Evolutionary conservation across 2,797 vertebrate genomes (phyloP), one percentile per base, ranked within the genome.

Genomic region (Cyclura pinguis): DNA sequence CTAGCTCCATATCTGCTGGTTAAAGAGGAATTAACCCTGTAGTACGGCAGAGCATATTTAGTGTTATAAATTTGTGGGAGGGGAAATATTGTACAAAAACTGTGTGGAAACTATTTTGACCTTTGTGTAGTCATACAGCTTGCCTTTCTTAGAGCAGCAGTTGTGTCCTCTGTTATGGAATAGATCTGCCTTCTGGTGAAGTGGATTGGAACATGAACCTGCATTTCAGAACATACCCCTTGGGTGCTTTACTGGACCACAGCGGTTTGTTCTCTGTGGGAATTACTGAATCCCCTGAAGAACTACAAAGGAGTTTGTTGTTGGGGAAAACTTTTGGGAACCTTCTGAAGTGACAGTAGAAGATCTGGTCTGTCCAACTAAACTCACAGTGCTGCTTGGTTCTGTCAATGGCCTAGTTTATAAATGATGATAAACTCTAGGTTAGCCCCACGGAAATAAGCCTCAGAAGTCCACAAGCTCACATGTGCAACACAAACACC

Each of bases 1-100:
- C 85, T 84, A 59, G 35, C 69, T 83, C 59, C 18, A 35, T 47
- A 52, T 72, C 57, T 57, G 72, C 62, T 83, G 29, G 52, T 91
- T 59, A 69, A 64, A 29, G 67, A 74, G 64, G 24, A 74, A 80
- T 91, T 74, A 86, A 82, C 59, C 55, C 82, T 67, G 1, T 27
- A 57, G 12, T 32, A 9, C 55, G 1, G 18, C 13, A 38, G 42
- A 42, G 0, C 18, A 6, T 83, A 47, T 81, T 52, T 38, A 55
- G 47, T 69, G 13, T 6, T 38, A 32, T 10, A 86, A 29, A 50
- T 67, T 4, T 18, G 9, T 20, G 13, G 22, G 38, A 35, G 22
- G n/a, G 9, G 9, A 22, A 20, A 6, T 20, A 9, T 69, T 32
- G 74, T 57, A 22, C 1, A 2, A 10, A 67, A 38, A n/a, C 24